A percentile compares a stretch with the other conserved stretches of the same genome.
These are phyloP conservation scores for Cheilosia pagana DNA, from an alignment of 2,888 invertebrate genomes.

Conservation along the genomic window DNA sequence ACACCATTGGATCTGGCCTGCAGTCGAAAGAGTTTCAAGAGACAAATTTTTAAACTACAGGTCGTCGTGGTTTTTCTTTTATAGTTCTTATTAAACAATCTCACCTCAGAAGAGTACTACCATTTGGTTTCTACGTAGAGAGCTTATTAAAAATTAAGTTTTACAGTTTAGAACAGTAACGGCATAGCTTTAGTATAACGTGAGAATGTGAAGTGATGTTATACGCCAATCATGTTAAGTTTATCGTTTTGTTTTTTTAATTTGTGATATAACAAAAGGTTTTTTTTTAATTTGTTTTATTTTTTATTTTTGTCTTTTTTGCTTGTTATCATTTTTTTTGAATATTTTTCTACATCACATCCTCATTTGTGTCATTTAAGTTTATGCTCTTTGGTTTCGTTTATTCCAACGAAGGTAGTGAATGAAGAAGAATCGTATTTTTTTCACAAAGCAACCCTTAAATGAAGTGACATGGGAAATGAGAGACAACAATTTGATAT, in stretches of 20 bases:
- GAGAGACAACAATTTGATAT: conserved; percentile 39
- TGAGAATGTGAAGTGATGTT: conserved; percentile 58
- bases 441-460: conserved; percentile 13
- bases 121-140: conserved; percentile 67
- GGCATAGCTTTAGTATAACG: conserved; percentile 71
- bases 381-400: conserved; percentile 45
- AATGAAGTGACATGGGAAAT: conserved; percentile 30
- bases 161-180: conserved; percentile 56
- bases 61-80: conserved; percentile 15
- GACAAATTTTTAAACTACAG: conserved; percentile 81
- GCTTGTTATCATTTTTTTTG: conserved; percentile 15
- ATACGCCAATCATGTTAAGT: conserved; percentile 65
- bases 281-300: conserved; percentile 11
- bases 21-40: conserved; percentile 82
- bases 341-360: conserved; percentile 27
- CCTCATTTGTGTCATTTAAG: conserved; percentile 9
- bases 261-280: conserved; percentile 59
- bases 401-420: conserved; percentile 51
- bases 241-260: conserved; percentile 57
- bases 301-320: conserved; percentile 17
- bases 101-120: conserved; percentile 55
- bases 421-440: conserved; percentile 38
- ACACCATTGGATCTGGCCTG: conserved; percentile 86
- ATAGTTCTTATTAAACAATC: conserved; percentile 30
- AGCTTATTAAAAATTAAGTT: conserved; percentile 67